These are phyloP conservation scores for Aviceda subcristata DNA, from an alignment of 2,113 vertebrate species.

Conservation along the genomic window DNA sequence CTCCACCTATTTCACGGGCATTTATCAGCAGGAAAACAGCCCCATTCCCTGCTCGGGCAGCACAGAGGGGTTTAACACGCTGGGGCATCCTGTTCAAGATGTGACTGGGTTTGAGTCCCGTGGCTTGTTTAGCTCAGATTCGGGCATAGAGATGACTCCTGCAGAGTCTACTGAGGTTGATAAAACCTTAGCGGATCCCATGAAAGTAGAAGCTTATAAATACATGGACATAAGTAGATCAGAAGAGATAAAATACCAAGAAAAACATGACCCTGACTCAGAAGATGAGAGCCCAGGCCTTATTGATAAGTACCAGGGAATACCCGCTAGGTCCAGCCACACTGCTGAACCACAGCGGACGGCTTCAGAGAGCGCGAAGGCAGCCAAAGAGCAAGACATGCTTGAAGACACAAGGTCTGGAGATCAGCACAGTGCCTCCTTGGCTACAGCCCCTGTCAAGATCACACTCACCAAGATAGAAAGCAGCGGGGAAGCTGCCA, in stretches of 20 bases:
- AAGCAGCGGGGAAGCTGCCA: constrained; percentile 42
- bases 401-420: constrained; percentile 77
- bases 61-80: constrained; percentile 60
- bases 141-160: constrained; percentile 87
- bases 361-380: background rate
- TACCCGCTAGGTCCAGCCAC: constrained; percentile 46
- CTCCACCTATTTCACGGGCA: constrained; percentile 83
- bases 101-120: constrained; percentile 76
- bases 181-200: constrained; percentile 79
- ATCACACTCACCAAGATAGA: constrained; percentile 85
- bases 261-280: constrained; percentile 33
- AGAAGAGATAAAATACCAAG: constrained; percentile 74
- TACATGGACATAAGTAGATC: constrained; percentile 94
- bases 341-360: constrained; percentile 38
- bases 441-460: constrained; percentile 79
- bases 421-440: constrained; percentile 61
- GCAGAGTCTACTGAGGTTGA: constrained; percentile 79
- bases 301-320: constrained; percentile 40
- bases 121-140: constrained; percentile 84
- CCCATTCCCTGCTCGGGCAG: constrained; percentile 53
- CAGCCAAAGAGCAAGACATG: constrained; percentile 54
- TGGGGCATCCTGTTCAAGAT: constrained; percentile 66
- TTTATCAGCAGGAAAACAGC: constrained; percentile 75
- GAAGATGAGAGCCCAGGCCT: constrained; percentile 70
- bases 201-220: constrained; percentile 89